phyloP scores from a whole-genome alignment of 2,888 invertebrate genomes.

The Temnothorax rugatulus region DNA sequence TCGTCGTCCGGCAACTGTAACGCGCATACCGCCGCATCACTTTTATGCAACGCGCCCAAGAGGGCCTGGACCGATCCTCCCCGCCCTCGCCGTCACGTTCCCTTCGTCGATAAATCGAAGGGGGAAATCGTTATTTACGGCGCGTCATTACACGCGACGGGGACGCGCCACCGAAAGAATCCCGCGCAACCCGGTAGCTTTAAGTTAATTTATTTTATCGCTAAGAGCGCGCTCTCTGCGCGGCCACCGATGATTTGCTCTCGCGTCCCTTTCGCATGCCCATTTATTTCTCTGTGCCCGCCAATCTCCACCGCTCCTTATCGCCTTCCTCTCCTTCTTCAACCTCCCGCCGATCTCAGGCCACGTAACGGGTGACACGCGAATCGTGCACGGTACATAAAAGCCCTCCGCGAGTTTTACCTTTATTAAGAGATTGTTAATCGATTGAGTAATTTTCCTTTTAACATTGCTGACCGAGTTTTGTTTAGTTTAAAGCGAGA shows the following conservation, averaged over 20 bases:
- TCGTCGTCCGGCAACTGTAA: constrained; percentile 34
- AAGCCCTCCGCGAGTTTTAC: background rate
- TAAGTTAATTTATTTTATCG: constrained; percentile 85
- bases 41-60: constrained; percentile 6
- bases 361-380: constrained; percentile 54
- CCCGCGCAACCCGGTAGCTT: constrained; percentile 81
- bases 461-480: background rate
- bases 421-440: background rate
- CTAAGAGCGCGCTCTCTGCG: constrained; percentile 62
- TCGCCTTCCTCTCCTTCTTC: constrained; percentile 30
- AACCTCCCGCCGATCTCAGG: constrained; percentile 55
- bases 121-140: constrained; percentile 80
- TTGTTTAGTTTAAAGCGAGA: background rate
- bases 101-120: constrained; percentile 78
- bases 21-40: constrained; percentile 29
- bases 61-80: background rate
- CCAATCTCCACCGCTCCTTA: constrained; percentile 40
- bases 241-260: constrained; percentile 77
- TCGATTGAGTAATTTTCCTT: background rate
- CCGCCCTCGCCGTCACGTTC: background rate
- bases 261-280: constrained; percentile 60
- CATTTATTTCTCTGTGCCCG: constrained; percentile 54
- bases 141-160: constrained; percentile 79
- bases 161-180: constrained; percentile 69
- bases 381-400: background rate